Conservation (phyloP, 2,113 vertebrate genomes). For the Scartelaos histophorus region DNA sequence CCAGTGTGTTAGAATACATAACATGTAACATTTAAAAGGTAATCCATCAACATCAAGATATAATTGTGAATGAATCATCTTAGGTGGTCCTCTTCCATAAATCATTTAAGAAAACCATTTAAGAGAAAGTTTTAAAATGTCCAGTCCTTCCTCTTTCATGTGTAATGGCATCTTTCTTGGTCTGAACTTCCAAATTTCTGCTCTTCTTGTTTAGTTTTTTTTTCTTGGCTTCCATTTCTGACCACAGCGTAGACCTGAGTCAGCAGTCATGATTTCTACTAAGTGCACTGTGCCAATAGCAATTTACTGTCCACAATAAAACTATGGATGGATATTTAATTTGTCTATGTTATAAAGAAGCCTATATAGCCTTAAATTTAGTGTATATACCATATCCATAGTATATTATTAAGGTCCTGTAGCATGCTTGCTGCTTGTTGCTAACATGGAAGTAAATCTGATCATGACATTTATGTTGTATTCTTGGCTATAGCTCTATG, state of each 20-base stretch:
- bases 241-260: background rate
- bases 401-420: background rate
- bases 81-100: too few species aligned
- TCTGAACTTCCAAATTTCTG: background rate
- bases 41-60: too few species aligned
- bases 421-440: background rate
- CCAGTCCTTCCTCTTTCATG: background rate
- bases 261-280: background rate
- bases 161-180: background rate
- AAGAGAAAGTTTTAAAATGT: background rate
- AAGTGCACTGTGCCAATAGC: conserved; percentile 3
- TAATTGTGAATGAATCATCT: too few species aligned
- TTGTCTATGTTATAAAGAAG: background rate
- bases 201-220: background rate
- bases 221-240: background rate
- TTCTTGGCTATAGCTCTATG: conserved; percentile 31
- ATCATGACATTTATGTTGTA: conserved; percentile 25
- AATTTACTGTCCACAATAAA: conserved; percentile 5
- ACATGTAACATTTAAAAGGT: too few species aligned
- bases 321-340: conserved; percentile 3
- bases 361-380: background rate
- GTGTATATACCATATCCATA: background rate
- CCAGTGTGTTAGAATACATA: too few species aligned
- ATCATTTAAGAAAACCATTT: too few species aligned
- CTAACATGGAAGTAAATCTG: conserved; percentile 40